Percentiles rank a stretch among this genome's conserved stretches.
These are phyloP conservation scores for Phyllostomus hastatus DNA, from an alignment of 2,113 vertebrate genomes.

Conservation along the genomic window DNA sequence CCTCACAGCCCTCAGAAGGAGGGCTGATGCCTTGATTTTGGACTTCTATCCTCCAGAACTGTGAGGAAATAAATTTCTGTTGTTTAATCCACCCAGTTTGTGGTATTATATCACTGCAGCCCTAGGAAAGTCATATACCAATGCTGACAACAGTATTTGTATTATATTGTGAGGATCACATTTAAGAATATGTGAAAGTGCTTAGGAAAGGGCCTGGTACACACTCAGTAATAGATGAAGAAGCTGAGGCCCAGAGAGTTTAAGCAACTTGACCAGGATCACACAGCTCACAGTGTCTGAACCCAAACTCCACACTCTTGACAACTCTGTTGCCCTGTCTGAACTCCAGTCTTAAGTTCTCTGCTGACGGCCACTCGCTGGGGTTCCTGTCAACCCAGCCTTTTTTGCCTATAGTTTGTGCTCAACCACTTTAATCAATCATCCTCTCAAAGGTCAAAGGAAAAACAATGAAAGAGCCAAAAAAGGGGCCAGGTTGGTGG, in stretches of 20 bases:
- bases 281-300: not conserved
- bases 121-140: no score
- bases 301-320: not conserved
- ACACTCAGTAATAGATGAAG: not conserved
- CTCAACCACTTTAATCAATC: not conserved
- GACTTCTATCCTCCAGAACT: not conserved
- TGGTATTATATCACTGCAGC: not conserved
- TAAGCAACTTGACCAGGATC: not conserved
- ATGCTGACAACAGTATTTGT: not conserved
- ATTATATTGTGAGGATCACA: not conserved
- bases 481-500: conserved; percentile 59
- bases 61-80: not conserved
- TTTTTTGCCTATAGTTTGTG: not conserved
- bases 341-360: fast-evolving
- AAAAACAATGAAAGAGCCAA: not conserved
- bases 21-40: not conserved
- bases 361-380: not conserved
- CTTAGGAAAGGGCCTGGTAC: not conserved
- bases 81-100: not conserved
- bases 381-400: not conserved
- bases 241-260: not conserved
- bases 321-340: fast-evolving
- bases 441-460: not conserved
- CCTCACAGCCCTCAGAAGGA: not conserved
- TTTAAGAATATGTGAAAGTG: not conserved